Percentiles rank a stretch among this genome's conserved stretches.
Conservation (phyloP, 2,113 vertebrate species). For the Oceanites oceanicus region DNA sequence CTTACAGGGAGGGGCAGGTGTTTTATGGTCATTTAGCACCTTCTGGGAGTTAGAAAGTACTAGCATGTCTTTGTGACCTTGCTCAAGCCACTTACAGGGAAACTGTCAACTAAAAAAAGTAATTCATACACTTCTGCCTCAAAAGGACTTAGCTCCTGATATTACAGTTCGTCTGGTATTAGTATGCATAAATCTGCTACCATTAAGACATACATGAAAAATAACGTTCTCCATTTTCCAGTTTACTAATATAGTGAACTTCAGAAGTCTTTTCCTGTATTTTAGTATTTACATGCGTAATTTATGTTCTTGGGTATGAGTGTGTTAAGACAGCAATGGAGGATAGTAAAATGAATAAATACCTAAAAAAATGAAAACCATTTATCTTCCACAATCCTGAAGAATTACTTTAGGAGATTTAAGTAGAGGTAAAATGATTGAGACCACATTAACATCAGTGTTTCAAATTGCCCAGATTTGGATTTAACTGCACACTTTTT, state of each 20-base stretch:
- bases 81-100: background rate
- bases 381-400: background rate
- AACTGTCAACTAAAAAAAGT: conserved; percentile 13
- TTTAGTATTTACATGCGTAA: background rate
- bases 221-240: conserved; percentile 7
- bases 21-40: background rate
- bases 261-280: background rate
- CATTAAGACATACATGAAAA: conserved; percentile 27
- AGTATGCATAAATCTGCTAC: conserved; percentile 37
- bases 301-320: background rate
- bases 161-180: background rate
- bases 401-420: background rate
- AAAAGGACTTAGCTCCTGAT: conserved; percentile 43
- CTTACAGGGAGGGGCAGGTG: background rate
- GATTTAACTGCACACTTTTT: background rate
- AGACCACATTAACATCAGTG: background rate
- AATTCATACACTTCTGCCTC: conserved; percentile 19
- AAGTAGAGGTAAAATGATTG: background rate
- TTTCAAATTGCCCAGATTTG: conserved; percentile 11
- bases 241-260: background rate
- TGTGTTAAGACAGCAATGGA: background rate
- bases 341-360: background rate
- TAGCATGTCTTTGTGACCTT: background rate
- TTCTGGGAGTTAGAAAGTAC: background rate
- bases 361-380: background rate